Evolutionary conservation across 2,888 invertebrate species (phyloP).

Genomic region (Lasioglossum vierecki): DNA sequence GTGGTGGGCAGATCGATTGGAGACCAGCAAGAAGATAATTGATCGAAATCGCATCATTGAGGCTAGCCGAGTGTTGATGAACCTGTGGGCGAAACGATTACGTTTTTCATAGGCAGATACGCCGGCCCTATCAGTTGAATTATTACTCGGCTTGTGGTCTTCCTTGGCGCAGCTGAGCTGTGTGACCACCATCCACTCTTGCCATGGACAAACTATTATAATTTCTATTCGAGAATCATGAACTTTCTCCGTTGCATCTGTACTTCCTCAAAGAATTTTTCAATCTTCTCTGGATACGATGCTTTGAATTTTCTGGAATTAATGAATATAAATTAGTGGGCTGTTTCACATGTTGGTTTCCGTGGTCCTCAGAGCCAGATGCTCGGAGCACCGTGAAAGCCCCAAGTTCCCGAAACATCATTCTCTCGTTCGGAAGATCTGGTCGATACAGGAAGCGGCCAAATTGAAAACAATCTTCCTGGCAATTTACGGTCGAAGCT

Average conservation of each 20-base stretch:
- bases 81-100: slow-evolving; percentile 47
- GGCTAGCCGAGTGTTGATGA: slow-evolving; percentile 14
- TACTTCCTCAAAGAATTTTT: too few relatives aligned
- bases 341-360: background rate
- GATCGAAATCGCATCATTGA: slow-evolving; percentile 46
- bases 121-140: slow-evolving; percentile 1
- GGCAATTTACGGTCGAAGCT: slow-evolving; percentile 53
- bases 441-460: slow-evolving; percentile 56
- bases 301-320: too few relatives aligned
- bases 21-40: slow-evolving; percentile 37
- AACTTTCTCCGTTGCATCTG: too few relatives aligned
- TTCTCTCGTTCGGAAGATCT: background rate
- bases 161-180: background rate
- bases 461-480: slow-evolving; percentile 62
- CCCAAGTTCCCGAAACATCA: background rate
- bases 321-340: background rate
- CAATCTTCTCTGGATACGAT: too few relatives aligned
- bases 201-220: background rate
- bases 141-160: background rate
- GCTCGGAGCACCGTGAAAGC: background rate
- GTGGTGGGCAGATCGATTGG: slow-evolving; percentile 46
- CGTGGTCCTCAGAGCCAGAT: background rate
- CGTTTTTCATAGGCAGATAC: slow-evolving; percentile 15
- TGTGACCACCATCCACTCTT: background rate
- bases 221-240: background rate